These are phyloP conservation scores for Nudaria mundana DNA, from an alignment of 2,888 invertebrate species.

Conservation along the genomic window DNA sequence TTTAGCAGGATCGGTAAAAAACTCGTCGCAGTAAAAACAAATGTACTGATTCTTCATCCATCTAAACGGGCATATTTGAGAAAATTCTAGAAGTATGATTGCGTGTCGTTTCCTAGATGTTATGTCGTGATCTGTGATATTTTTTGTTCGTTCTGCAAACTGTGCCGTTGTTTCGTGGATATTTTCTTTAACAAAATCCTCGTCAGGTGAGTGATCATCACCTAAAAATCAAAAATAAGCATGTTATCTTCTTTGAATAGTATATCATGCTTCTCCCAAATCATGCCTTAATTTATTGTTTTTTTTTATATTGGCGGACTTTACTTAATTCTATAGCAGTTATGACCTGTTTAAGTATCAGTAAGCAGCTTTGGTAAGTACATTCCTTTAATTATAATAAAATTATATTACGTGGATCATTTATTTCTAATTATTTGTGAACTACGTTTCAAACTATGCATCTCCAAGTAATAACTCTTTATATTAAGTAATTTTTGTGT, in stretches of 20 bases:
- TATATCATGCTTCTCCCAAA: slow-evolving; percentile 17
- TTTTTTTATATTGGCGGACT: not conserved
- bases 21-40: slow-evolving; percentile 63
- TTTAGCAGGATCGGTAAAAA: slow-evolving; percentile 51
- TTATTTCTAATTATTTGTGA: no score
- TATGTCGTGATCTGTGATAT: slow-evolving; percentile 43
- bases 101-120: slow-evolving; percentile 54
- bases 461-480: no score
- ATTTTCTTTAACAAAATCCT: slow-evolving; percentile 20
- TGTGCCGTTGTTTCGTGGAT: slow-evolving; percentile 18
- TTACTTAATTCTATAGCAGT: not conserved
- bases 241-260: slow-evolving; percentile 23
- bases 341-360: not conserved
- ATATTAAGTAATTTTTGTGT: no score
- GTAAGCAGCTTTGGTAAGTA: no score
- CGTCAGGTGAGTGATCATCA: slow-evolving; percentile 40
- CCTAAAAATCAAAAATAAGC: slow-evolving; percentile 71
- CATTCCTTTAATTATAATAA: no score
- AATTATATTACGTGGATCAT: no score
- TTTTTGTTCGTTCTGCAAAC: slow-evolving; percentile 31
- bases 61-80: slow-evolving; percentile 65
- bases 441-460: no score
- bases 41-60: slow-evolving; percentile 66
- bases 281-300: slow-evolving; percentile 15
- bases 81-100: slow-evolving; percentile 49